These are phyloP conservation scores for Phyllopteryx taeniolatus DNA, from an alignment of 2,113 vertebrate genomes.

Conservation along the genomic window DNA sequence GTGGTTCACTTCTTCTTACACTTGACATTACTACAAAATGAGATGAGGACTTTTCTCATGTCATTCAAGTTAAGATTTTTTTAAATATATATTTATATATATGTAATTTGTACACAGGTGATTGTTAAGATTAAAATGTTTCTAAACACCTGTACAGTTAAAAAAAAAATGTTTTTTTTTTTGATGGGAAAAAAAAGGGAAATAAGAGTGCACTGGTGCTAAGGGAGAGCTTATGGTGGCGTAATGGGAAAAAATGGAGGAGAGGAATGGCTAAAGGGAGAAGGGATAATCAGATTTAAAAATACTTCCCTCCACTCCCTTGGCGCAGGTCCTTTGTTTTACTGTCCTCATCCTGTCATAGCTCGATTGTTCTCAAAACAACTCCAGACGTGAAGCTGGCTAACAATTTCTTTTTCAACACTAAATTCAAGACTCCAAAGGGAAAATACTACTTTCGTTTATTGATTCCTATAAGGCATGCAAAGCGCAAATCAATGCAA, in stretches of 20 bases:
- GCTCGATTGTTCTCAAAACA: neutral
- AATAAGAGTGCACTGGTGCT: neutral
- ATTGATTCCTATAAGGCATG: too few relatives aligned
- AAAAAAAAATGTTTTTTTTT: neutral
- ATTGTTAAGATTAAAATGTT: too few relatives aligned
- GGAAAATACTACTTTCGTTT: too few relatives aligned
- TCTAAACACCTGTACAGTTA: neutral
- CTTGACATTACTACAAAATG: too few relatives aligned
- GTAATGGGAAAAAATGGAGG: slow-evolving; percentile 3
- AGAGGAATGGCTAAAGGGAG: neutral
- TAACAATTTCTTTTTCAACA: neutral
- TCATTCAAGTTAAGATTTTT: too few relatives aligned
- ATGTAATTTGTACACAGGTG: too few relatives aligned
- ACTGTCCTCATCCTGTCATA: slow-evolving; percentile 2
- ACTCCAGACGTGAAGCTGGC: neutral
- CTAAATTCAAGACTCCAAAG: neutral
- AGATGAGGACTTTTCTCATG: too few relatives aligned
- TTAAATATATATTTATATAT: too few relatives aligned
- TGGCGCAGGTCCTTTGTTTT: slow-evolving; percentile 11
- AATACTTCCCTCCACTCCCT: slow-evolving; percentile 4
- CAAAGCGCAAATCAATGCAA: too few relatives aligned
- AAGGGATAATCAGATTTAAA: slow-evolving; percentile 22
- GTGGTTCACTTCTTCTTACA: too few relatives aligned
- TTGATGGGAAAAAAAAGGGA: neutral
- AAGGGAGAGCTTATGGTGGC: neutral